Conservation (phyloP, 2,888 invertebrate genomes). For the Buathra laborator region DNA sequence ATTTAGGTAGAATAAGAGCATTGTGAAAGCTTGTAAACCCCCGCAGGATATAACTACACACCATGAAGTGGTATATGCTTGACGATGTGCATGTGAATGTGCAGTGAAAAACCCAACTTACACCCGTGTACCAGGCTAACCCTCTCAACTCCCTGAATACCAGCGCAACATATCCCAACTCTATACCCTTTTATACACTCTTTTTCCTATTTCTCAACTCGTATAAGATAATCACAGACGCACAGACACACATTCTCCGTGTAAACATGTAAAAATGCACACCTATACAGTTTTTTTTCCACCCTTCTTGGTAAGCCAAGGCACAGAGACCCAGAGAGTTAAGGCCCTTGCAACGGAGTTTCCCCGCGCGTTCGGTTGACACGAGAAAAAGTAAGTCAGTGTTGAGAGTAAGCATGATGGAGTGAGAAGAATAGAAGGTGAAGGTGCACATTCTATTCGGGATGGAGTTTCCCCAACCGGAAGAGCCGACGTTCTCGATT, state of each 20-base stretch:
- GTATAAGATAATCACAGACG: not conserved
- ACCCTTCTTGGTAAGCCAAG: not conserved
- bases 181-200: slow-evolving; percentile 44
- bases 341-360: not conserved
- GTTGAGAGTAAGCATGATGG: slow-evolving; percentile 5
- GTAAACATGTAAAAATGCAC: slow-evolving; percentile 8
- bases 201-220: slow-evolving; percentile 7
- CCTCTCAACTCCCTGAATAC: slow-evolving; percentile 44
- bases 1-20: slow-evolving; percentile 51
- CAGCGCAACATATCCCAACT: slow-evolving; percentile 5
- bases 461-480: slow-evolving; percentile 19
- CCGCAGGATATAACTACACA: slow-evolving; percentile 55
- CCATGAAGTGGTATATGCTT: slow-evolving; percentile 51
- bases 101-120: slow-evolving; percentile 4
- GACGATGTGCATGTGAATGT: slow-evolving; percentile 8
- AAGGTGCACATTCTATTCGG: slow-evolving; percentile 46
- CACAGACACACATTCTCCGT: not conserved
- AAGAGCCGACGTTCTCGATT: slow-evolving; percentile 42
- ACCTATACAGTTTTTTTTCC: not conserved
- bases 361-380: not conserved
- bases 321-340: not conserved
- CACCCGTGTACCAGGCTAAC: slow-evolving; percentile 20
- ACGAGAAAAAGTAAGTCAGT: slow-evolving; percentile 45
- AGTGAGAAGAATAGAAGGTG: slow-evolving; percentile 26
- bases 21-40: slow-evolving; percentile 63